Evolutionary conservation across 2,113 vertebrate genomes (phyloP).

Genomic region (Pedionomus torquatus): DNA sequence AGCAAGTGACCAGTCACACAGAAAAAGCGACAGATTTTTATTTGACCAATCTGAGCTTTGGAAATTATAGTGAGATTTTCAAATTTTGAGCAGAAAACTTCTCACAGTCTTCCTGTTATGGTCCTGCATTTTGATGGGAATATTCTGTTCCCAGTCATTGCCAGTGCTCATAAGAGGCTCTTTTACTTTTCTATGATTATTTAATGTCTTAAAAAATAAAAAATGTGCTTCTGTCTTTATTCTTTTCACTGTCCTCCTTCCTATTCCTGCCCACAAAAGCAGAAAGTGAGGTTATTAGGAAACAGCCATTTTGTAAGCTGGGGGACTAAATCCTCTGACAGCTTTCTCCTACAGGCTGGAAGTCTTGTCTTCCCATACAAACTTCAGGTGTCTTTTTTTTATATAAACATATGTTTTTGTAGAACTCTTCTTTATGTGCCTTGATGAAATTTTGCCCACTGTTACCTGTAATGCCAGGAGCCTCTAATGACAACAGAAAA

Average conservation of each 20-base stretch:
- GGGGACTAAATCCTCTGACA: not conserved
- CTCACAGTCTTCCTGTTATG: not conserved
- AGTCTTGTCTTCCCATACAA: not conserved
- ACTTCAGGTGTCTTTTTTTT: not conserved
- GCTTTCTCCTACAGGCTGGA: not conserved
- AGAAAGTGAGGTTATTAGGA: not conserved
- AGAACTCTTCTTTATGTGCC: fast-evolving
- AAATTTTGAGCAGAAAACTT: not conserved
- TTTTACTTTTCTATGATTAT: not conserved
- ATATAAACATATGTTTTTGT: not conserved
- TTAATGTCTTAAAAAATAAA: not conserved
- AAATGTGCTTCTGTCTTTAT: fast-evolving
- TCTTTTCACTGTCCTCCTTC: not conserved
- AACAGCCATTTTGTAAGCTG: not conserved
- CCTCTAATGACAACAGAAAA: not conserved
- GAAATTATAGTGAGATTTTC: not conserved
- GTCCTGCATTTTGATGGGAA: not conserved
- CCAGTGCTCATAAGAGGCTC: not conserved
- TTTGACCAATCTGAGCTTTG: not conserved
- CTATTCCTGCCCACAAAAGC: not conserved
- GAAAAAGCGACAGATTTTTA: not conserved
- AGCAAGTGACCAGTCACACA: not conserved
- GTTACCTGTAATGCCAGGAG: not conserved
- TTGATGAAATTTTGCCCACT: not conserved
- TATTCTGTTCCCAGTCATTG: not conserved